Percentiles rank a stretch among this genome's conserved stretches.
phyloP scores from a whole-genome alignment of 2,797 vertebrate genomes.

The Calcarius lapponicus region DNA sequence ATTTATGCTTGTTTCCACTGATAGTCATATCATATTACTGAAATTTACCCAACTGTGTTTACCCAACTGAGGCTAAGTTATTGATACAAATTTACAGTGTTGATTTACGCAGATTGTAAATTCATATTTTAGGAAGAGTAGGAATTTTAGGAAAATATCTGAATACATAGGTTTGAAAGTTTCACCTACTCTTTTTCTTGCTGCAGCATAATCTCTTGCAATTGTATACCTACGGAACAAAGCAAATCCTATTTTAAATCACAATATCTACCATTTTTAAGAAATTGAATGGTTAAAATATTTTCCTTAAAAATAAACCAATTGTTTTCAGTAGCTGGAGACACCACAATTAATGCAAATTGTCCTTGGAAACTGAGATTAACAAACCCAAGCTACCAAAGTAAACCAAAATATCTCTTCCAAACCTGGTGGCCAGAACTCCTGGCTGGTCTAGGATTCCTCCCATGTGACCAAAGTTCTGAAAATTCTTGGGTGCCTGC shows the following conservation, averaged over 20 bases:
- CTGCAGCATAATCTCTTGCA: neutral
- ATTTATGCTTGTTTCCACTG: neutral
- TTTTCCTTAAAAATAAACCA: neutral
- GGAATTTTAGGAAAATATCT: neutral
- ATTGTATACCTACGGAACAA: rapidly evolving
- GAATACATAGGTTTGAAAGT: neutral
- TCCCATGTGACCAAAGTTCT: rapidly evolving
- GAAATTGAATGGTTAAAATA: rapidly evolving
- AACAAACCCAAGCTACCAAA: neutral
- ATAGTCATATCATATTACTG: neutral
- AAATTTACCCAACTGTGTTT: neutral
- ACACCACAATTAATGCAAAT: neutral
- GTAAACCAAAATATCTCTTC: neutral
- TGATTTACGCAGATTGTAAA: neutral
- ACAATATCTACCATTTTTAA: rapidly evolving
- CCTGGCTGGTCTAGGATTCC: neutral
- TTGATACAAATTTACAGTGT: neutral
- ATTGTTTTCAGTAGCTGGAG: neutral
- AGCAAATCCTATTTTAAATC: neutral
- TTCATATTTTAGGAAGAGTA: neutral
- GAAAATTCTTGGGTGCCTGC: rapidly evolving
- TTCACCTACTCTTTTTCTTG: neutral
- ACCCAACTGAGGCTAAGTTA: neutral
- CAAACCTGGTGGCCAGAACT: rapidly evolving
- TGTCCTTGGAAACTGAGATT: rapidly evolving